Evolutionary conservation across 1,140 invertebrate species (phyloP), one percentile per base, ranked within the genome.

Genomic region (Saccostrea cuccullata): DNA sequence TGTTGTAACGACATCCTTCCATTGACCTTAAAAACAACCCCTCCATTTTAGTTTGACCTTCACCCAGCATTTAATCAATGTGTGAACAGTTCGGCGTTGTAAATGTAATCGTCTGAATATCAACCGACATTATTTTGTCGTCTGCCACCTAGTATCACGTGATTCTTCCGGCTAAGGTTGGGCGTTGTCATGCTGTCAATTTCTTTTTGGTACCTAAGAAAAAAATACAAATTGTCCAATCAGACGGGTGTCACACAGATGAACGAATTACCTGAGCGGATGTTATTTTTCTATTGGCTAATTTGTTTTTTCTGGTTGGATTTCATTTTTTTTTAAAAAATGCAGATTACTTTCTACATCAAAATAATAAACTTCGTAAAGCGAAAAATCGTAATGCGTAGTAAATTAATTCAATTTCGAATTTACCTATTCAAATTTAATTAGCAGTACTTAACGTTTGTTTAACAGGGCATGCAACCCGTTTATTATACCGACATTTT

Each of bases 41-140:
- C 5, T 30, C 70, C 70, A 30, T 77, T 77, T 77, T 13, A 6
- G 47, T 47, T 77, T 77, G 70, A 17, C 70, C 70, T 77, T 77
- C 70, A 77, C 70, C 70, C 13, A 36, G 36, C 26, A 26, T 36
- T 77, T 77, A 30, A 77, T 77, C 70, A 77, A 77, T 77, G 70
- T 77, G 70, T 11, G 70, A 77, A 36, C 12, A 15, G 70, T 77
- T 77, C 26, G 5, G 12, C 26, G 70, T 26, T 6, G 70, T 30
- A 13, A 77, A 77, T 77, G 70, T 26, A 77, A 77, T 77, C 26
- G 70, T 30, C 30, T 77, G 70, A 9, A 47, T 77, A 77, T 77
- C 70, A 26, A 77, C 70, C 70, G 70, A 77, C 70, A 77, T 77
- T 77, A 77, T 77, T 9, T 36, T 77, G 26, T 77, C 70, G 70